A percentile compares a stretch with the other conserved stretches of the same genome.
These are phyloP conservation scores for Upupa epops DNA, from an alignment of 2,113 vertebrate species.

Conservation along the genomic window DNA sequence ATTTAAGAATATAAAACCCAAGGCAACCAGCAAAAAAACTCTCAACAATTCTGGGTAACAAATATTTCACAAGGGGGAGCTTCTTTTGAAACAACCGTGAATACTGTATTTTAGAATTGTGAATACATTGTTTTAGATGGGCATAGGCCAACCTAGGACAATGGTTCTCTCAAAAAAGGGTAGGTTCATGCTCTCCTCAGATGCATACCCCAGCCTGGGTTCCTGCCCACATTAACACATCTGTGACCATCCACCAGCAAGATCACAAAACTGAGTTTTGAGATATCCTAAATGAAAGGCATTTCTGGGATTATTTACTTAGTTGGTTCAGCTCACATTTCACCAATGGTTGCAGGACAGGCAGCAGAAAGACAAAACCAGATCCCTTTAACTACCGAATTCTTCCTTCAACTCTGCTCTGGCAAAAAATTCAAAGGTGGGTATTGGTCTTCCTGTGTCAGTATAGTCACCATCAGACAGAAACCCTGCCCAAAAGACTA, in stretches of 20 bases:
- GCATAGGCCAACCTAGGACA: not conserved
- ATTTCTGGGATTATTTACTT: not conserved
- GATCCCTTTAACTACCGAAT: not conserved
- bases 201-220: not conserved
- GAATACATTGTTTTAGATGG: not conserved
- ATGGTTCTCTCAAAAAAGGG: not conserved
- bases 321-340: not conserved
- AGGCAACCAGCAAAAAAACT: not conserved
- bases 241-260: not conserved
- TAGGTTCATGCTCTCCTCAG: not conserved
- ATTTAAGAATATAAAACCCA: not conserved
- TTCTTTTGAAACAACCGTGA: not conserved
- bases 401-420: not conserved
- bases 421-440: not conserved
- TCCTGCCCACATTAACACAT: not conserved
- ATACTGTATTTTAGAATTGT: too few relatives aligned
- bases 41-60: not conserved
- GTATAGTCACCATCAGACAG: not conserved
- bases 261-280: not conserved
- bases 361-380: not conserved
- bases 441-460: not conserved
- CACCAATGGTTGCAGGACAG: not conserved
- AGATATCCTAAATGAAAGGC: not conserved
- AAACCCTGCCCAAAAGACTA: not conserved
- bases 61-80: not conserved